Evolutionary conservation across 2,113 vertebrate species (phyloP), one percentile per base, ranked within the genome.

Genomic region (Oncorhynchus kisutch): DNA sequence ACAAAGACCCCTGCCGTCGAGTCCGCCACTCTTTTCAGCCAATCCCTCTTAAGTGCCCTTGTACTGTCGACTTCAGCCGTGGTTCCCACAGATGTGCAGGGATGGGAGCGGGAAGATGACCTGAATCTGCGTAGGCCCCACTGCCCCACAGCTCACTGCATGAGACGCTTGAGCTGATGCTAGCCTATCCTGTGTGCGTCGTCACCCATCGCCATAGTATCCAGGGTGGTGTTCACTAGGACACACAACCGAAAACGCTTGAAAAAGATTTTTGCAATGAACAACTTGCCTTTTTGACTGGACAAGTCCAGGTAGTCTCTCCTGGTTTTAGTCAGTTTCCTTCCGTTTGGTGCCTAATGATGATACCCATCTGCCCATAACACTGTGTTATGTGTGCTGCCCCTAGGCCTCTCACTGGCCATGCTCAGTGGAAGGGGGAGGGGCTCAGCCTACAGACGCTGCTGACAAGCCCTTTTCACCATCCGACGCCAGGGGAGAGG

Each of bases 11-110:
- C 77, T 81, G 77, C 83, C 62, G 83, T 90, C 87, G 89, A 90
- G 83, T 90, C 87, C 89, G 88, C 88, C 86, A 85, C 82, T 79
- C 88, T 87, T 88, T 88, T 90, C 86, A 89, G 51, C 84, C 85
- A 81, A 83, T 74, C 74, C 25, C 31, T 81, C 29, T 85, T 67
- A 72, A 84, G 87, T 71, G 75, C 81, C 74, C 34, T 78, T 82
- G 60, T 85, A 74, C 76, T 83, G 9, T 8, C 18, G 14, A 67
- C 39, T 45, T 45, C 39, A 72, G 84, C 81, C 82, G 85, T n/a
- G 73, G 89, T 87, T 92, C 89, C 82, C 89, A 91, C 88, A 90
- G 89, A 84, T 89, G 91, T 76, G 39, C 8, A 70, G 31, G 0
- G 31, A 77, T 72, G 49, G 2, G 24, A 25, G 6, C 3, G 18